A percentile compares a stretch with the other conserved stretches of the same genome.
Evolutionary conservation across 1,140 invertebrate genomes (phyloP).

Genomic region (Tribolium madens): DNA sequence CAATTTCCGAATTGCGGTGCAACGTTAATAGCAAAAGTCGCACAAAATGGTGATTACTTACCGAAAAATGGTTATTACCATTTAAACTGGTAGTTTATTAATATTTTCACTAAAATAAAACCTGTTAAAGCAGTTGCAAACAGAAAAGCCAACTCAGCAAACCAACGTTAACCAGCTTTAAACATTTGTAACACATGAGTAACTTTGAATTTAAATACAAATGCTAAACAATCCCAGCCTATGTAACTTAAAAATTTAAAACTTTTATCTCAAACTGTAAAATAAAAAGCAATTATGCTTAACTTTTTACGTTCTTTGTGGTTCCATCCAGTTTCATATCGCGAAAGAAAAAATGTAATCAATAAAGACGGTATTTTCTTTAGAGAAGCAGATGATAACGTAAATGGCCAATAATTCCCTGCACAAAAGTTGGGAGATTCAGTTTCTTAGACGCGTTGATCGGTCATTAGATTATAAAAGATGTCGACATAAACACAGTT

Average conservation of each 20-base stretch:
- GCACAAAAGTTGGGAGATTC: conserved; percentile 27
- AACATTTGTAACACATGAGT: neutral
- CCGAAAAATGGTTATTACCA: too few species aligned
- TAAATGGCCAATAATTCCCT: conserved; percentile 9
- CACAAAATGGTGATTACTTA: too few species aligned
- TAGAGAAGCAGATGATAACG: conserved; percentile 19
- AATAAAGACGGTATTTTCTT: conserved; percentile 23
- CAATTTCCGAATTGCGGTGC: neutral
- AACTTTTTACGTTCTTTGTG: neutral
- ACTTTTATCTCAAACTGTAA: neutral
- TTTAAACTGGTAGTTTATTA: too few species aligned
- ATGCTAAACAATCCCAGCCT: neutral
- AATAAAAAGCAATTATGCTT: neutral
- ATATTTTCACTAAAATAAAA: too few species aligned
- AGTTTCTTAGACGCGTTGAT: conserved; percentile 23
- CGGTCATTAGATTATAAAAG: conserved; percentile 34
- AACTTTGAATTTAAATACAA: neutral
- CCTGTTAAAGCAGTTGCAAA: too few species aligned
- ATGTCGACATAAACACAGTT: conserved; percentile 34
- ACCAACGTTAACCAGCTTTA: neutral
- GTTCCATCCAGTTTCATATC: neutral
- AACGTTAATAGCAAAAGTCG: neutral
- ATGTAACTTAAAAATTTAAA: neutral
- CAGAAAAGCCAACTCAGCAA: neutral
- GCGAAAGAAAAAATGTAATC: neutral